Conservation (phyloP, 1,140 invertebrate genomes). For the Oreohelix idahoensis region DNA sequence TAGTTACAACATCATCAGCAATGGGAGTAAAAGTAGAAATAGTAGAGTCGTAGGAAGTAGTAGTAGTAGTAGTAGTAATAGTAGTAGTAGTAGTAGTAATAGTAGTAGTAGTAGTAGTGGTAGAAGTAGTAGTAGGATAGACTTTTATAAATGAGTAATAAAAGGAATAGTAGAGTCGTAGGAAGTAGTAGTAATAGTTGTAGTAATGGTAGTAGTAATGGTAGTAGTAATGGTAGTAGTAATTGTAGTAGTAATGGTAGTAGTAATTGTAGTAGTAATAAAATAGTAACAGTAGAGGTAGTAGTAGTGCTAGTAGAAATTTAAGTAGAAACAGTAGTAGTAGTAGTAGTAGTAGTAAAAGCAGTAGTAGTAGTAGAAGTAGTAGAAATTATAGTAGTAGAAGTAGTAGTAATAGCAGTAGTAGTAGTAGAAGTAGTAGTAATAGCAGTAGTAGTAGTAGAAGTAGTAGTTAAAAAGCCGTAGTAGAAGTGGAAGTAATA, state of each 20-base stretch:
- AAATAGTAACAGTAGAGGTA: neutral
- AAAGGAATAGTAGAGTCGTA: neutral
- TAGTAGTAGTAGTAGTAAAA: constrained; percentile 6
- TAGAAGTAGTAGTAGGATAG: neutral
- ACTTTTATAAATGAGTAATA: neutral
- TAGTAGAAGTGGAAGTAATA: neutral
- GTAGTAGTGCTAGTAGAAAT: neutral
- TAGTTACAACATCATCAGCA: constrained; percentile 8
- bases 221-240: constrained; percentile 17
- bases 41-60: constrained; percentile 26
- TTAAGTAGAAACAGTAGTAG: neutral
- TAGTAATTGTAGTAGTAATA: neutral
- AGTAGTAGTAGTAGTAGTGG: constrained; percentile 33
- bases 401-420: neutral
- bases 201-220: constrained; percentile 10
- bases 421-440: neutral
- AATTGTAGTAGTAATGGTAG: constrained; percentile 9
- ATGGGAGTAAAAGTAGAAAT: constrained; percentile 15
- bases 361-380: constrained; percentile 6
- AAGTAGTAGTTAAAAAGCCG: neutral
- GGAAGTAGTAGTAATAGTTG: constrained; percentile 17
- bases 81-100: constrained; percentile 14
- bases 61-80: neutral
- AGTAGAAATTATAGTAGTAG: neutral
- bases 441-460: neutral